Evolutionary conservation across 2,113 vertebrate genomes (phyloP), one percentile per base, ranked within the genome.

Genomic region (Oceanodroma tethys): DNA sequence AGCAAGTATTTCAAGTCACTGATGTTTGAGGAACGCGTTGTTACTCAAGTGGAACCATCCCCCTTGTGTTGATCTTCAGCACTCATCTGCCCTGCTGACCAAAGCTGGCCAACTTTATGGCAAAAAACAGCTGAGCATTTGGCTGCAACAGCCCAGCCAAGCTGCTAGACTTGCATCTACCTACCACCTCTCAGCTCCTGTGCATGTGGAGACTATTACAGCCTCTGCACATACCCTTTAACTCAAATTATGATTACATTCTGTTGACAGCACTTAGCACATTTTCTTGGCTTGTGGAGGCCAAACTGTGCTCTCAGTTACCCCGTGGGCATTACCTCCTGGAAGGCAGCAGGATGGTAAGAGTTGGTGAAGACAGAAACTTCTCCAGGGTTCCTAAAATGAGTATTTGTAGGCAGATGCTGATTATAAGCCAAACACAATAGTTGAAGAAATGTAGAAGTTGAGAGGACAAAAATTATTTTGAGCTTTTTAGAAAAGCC

Each of bases 191-290:
- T 30, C 68, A 38, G 43, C 36, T 60, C 34, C 72, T 47, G 65
- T 93, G 88, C 60, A 56, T 83, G 90, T 81, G 88, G 80, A 91
- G 88, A 71, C 9, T 36, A 16, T 78, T 84, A 47, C 52, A 74
- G 67, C 9, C 81, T 94, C 71, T 5, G 4, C 79, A 63, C 32
- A 62, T 32, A 62, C 60, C 67, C 92, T 90, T 83, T 63, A 86
- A 87, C 56, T 92, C 63, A 59, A 62, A 81, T 68, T 60, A 83
- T 81, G 68, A 97, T 86, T 95, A 63, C 78, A 79, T 90, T 95
- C 82, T 97, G 90, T 93, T 96, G 91, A 95, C 85, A 90, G 88
- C 92, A 87, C 59, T 92, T 96, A 84, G 91, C 96, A 95, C 85
- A 75, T 92, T 91, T 83, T 90, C 80, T 86, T 85, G 90, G 94